Base-by-base conservation (phyloP, 2,797 vertebrate genomes). In the Coranthus polyacanthus region DNA sequence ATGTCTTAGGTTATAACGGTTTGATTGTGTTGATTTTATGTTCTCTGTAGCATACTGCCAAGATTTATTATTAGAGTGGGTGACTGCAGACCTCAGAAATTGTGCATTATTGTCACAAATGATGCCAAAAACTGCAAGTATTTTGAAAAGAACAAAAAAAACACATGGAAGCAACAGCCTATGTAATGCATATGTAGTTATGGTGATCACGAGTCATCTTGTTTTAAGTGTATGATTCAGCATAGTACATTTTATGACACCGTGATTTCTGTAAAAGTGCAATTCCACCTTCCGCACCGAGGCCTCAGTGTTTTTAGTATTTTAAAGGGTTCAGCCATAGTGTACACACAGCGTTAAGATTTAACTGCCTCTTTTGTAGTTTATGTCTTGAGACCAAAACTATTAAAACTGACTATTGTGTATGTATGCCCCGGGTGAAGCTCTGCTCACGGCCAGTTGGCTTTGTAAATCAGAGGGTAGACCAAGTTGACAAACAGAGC, bases 401-500 rank as follows among this genome's bases (percentile, higher is more conserved):
- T n/a, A n/a, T n/a, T n/a, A n/a, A n/a, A n/a, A n/a, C 13, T 15
- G 38, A 39, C 38, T n/a, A 5, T n/a, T 9, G 10, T 15, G 37
- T 29, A 5, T 26, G 12, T 50, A 13, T 1, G 37, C 9, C 10
- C 17, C 2, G 1, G n/a, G 7, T 6, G 41, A 24, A 18, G 12
- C 15, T 16, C 42, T 1, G 66, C 68, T 84, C 66, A 96, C 88
- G 86, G 92, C 93, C 94, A 95, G 73, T 68, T 89, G 53, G 91
- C 88, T 88, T 94, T 94, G 90, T 92, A 95, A 56, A 98, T 89
- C 62, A 98, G 91, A 0, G 96, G 95, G 85, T 97, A 98, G 86
- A 98, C 82, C 82, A 98, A 50, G 1, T 98, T 98, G 76, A 98
- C 85, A 62, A 97, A 86, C 59, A 99, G 92, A 12, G 96, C 98